Percentiles rank a stretch among this genome's conserved stretches.
Conservation (phyloP, 1,140 invertebrate species). For the Macrobrachium nipponense region DNA sequence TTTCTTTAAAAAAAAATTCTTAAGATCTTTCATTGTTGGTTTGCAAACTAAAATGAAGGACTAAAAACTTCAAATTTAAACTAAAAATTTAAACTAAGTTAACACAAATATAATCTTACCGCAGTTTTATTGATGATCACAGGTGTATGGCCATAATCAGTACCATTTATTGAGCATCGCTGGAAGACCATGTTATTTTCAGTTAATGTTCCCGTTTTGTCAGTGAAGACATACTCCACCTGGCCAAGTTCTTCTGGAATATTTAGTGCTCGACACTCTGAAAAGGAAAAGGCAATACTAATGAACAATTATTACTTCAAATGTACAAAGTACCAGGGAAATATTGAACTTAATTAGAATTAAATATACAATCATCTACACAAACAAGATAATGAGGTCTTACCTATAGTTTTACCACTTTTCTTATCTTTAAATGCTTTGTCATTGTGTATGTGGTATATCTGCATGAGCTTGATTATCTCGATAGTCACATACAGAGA, state of each 20-base stretch:
- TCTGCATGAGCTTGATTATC: conserved; percentile 95
- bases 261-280: conserved; percentile 95
- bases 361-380: neutral
- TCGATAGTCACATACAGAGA: conserved; percentile 97
- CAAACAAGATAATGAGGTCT: neutral
- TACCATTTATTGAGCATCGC: conserved; percentile 86
- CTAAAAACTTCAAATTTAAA: no score
- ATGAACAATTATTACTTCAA: neutral
- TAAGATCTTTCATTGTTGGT: no score
- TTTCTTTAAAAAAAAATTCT: no score
- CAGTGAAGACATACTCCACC: conserved; percentile 96
- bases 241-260: conserved; percentile 97
- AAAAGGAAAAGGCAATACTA: neutral
- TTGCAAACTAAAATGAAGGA: no score
- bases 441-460: conserved; percentile 95
- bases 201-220: conserved; percentile 97
- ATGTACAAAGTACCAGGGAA: neutral
- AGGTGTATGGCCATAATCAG: conserved; percentile 77
- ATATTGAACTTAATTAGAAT: neutral
- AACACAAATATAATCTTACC: neutral
- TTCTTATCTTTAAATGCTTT: conserved; percentile 70
- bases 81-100: neutral
- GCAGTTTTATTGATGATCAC: conserved; percentile 30
- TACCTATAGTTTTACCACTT: conserved; percentile 61
- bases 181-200: conserved; percentile 98